Conservation (phyloP, 2,888 invertebrate genomes). For the Ormyrus thymus region DNA sequence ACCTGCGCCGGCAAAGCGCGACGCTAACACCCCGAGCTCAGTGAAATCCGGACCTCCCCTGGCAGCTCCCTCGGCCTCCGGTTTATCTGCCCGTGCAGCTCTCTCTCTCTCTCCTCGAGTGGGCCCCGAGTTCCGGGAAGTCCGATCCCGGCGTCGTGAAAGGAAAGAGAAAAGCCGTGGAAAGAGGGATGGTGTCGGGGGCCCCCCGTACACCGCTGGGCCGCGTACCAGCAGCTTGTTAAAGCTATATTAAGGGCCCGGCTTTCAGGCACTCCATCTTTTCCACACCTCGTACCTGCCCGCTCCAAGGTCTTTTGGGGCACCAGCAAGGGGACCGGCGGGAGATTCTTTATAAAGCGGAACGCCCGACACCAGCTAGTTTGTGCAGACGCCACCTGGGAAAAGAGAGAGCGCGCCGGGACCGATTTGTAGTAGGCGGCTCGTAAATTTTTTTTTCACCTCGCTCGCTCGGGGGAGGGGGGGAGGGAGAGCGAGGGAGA, state of each 20-base stretch:
- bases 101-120: neutral
- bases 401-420: neutral
- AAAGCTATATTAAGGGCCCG: constrained; percentile 67
- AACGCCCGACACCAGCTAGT: too few relatives aligned
- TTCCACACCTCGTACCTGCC: constrained; percentile 61
- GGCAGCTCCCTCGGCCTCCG: too few relatives aligned
- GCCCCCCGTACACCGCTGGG: neutral
- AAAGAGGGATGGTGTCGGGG: too few relatives aligned
- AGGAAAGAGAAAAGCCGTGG: neutral
- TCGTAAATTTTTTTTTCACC: constrained; percentile 53
- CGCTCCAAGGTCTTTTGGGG: neutral
- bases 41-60: too few relatives aligned
- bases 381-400: too few relatives aligned
- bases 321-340: constrained; percentile 3
- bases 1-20: too few relatives aligned
- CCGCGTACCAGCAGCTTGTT: constrained; percentile 66
- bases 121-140: neutral
- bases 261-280: constrained; percentile 62
- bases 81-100: too few relatives aligned
- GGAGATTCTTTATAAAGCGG: neutral
- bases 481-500: neutral
- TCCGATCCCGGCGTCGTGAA: neutral
- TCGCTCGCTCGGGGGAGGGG: neutral
- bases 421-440: constrained; percentile 43
- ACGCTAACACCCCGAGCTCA: too few relatives aligned